phyloP scores from a whole-genome alignment of 2,888 invertebrate genomes.

The Auanema freiburgensis region DNA sequence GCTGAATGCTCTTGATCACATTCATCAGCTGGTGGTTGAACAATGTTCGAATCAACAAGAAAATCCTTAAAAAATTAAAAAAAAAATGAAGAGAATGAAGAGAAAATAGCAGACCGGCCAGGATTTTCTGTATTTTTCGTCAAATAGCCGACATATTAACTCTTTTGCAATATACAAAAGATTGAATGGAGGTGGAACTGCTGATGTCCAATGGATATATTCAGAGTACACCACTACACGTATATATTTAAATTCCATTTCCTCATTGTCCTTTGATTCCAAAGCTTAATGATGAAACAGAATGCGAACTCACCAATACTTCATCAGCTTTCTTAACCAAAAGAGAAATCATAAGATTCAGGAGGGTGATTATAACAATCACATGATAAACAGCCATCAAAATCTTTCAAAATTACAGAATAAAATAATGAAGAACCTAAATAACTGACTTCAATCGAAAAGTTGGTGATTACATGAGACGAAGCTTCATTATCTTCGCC shows the following conservation, averaged over 20 bases:
- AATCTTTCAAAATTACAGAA: too few species aligned
- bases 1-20: slow-evolving; percentile 7
- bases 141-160: slow-evolving; percentile 10
- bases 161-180: slow-evolving; percentile 26
- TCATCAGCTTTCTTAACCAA: slow-evolving; percentile 53
- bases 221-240: slow-evolving; percentile 50
- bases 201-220: slow-evolving; percentile 37
- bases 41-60: neutral
- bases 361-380: slow-evolving; percentile 48
- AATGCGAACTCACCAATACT: slow-evolving; percentile 36
- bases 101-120: slow-evolving; percentile 6
- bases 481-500: too few species aligned
- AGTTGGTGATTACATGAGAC: too few species aligned
- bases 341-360: slow-evolving; percentile 58
- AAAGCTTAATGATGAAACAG: slow-evolving; percentile 3
- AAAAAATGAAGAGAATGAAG: neutral
- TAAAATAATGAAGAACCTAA: neutral
- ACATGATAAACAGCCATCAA: slow-evolving; percentile 45
- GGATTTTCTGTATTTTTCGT: neutral
- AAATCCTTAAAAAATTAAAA: neutral
- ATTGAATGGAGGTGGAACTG: slow-evolving; percentile 55
- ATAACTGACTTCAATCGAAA: neutral
- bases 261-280: slow-evolving; percentile 50
- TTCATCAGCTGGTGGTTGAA: slow-evolving; percentile 5
- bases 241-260: slow-evolving; percentile 57